Evolutionary conservation across 2,113 vertebrate genomes (phyloP).

Genomic region (Platichthys flesus): DNA sequence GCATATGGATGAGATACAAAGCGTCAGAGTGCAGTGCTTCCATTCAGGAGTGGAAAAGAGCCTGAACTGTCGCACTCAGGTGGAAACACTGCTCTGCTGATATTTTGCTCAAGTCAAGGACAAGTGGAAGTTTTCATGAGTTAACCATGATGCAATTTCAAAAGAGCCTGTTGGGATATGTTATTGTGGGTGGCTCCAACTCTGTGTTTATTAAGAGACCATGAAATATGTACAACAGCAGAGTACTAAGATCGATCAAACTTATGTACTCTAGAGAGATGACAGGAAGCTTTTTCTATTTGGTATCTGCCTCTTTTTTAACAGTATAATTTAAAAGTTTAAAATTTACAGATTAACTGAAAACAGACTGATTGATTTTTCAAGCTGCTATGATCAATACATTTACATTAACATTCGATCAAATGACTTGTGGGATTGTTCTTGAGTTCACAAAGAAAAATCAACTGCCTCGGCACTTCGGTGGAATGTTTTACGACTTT

Average conservation of each 20-base stretch:
- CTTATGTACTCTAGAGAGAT: no score
- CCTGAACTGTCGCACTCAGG: background rate
- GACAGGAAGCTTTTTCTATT: no score
- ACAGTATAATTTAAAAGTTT: no score
- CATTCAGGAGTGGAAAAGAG: slow-evolving; percentile 9
- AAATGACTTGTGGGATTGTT: background rate
- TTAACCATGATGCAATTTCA: background rate
- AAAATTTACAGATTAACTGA: no score
- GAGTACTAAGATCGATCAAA: no score
- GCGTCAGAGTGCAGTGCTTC: background rate
- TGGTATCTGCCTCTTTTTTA: no score
- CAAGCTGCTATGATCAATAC: no score
- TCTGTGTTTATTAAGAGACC: background rate
- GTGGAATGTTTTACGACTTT: no score
- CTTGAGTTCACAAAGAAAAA: no score
- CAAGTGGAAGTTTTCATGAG: background rate
- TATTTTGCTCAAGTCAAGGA: slow-evolving; percentile 2
- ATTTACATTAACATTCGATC: no score
- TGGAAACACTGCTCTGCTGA: slow-evolving; percentile 10
- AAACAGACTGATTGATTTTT: no score
- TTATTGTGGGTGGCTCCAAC: background rate
- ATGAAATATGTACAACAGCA: background rate
- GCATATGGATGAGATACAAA: slow-evolving; percentile 20
- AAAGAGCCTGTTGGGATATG: background rate
- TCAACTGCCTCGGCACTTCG: no score